Conservation (phyloP, 2,113 vertebrate genomes). For the Brachirus orientalis region DNA sequence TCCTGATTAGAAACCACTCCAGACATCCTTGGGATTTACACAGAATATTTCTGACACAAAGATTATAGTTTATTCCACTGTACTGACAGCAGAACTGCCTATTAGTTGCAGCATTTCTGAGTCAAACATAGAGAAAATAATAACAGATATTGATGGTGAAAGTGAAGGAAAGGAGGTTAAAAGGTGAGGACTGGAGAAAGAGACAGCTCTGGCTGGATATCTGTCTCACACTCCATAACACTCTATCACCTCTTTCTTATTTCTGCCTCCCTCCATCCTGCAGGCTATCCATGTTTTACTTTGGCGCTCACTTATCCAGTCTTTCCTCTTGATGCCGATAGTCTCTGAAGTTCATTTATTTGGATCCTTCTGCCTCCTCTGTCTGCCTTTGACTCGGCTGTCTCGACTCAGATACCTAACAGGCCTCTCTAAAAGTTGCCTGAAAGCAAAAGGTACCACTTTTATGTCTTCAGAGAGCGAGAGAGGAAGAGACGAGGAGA, state of each 20-base stretch:
- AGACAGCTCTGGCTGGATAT: constrained; percentile 44
- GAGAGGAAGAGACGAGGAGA: constrained; percentile 49
- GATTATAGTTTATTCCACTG: neutral
- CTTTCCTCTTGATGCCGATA: constrained; percentile 29
- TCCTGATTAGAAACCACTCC: too few species aligned
- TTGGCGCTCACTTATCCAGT: constrained; percentile 17
- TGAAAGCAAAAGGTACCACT: constrained; percentile 46
- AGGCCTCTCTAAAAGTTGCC: constrained; percentile 56
- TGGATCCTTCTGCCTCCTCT: constrained; percentile 30
- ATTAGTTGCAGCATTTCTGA: neutral
- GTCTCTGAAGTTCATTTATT: constrained; percentile 67
- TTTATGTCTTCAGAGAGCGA: constrained; percentile 41
- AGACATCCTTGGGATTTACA: neutral
- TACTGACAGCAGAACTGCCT: neutral
- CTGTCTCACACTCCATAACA: constrained; percentile 39
- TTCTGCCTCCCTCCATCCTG: constrained; percentile 51
- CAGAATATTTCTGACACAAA: neutral
- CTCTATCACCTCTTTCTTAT: constrained; percentile 45
- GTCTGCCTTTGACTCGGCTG: constrained; percentile 51
- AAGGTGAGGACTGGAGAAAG: constrained; percentile 38
- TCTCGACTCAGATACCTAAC: constrained; percentile 62
- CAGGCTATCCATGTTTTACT: constrained; percentile 31
- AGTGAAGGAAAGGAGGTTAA: constrained; percentile 24
- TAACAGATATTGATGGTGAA: neutral
- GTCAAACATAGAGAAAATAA: neutral